These are phyloP conservation scores for Diogma glabrata DNA, from an alignment of 2,888 invertebrate species.

Conservation along the genomic window DNA sequence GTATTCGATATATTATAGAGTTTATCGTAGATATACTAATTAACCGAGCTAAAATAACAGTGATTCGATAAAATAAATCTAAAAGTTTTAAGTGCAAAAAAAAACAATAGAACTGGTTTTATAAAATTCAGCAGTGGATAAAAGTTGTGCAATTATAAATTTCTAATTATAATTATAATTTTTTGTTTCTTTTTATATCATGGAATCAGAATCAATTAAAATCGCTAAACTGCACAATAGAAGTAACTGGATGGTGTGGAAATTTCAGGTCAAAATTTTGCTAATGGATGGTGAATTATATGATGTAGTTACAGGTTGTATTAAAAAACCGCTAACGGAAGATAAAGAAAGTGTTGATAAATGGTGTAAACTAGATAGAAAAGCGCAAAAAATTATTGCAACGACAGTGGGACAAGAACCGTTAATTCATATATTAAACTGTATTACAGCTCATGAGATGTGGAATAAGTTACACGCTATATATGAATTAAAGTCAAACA, in stretches of 20 bases:
- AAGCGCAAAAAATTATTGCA: slow-evolving; percentile 11
- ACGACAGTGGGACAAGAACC: slow-evolving; percentile 17
- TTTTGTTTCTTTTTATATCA: too few relatives aligned
- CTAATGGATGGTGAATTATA: slow-evolving; percentile 14
- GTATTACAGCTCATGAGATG: slow-evolving; percentile 18
- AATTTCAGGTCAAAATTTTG: slow-evolving; percentile 15
- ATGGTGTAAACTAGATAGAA: slow-evolving; percentile 12
- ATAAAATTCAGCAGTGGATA: too few relatives aligned
- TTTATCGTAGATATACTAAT: too few relatives aligned
- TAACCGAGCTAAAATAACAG: too few relatives aligned
- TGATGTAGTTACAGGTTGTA: slow-evolving; percentile 9
- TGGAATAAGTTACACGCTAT: slow-evolving; percentile 18
- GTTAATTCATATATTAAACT: slow-evolving; percentile 18
- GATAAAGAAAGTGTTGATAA: slow-evolving; percentile 12
- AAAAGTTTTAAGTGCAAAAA: too few relatives aligned
- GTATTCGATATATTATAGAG: too few relatives aligned
- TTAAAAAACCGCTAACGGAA: background rate
- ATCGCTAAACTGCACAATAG: too few relatives aligned
- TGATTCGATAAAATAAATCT: too few relatives aligned
- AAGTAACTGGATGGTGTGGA: slow-evolving; percentile 16
- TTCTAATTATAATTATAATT: too few relatives aligned
- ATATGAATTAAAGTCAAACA: slow-evolving; percentile 20
- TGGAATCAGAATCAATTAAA: too few relatives aligned
- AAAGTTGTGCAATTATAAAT: too few relatives aligned
- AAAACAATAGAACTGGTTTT: too few relatives aligned